Evolutionary conservation across 2,888 invertebrate species (phyloP), one percentile per base, ranked within the genome.

Genomic region (Leptothorax acervorum): DNA sequence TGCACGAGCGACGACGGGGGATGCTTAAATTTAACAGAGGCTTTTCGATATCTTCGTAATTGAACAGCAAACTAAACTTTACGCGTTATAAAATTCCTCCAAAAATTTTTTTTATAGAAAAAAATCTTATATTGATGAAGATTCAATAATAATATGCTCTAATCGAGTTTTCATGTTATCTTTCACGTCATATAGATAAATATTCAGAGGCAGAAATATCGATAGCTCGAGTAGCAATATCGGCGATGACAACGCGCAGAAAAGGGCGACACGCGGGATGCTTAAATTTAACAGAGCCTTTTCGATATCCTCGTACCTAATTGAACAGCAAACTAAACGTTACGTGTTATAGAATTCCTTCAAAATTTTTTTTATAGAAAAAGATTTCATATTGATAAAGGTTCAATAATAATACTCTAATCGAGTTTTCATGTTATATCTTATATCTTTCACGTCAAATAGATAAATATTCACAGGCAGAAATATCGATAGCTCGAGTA

Each of bases 191-290:
- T 23, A 23, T 23, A 23, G 23, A 11, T 28, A 42, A 28, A 62
- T 74, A 74, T 35, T 74, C 12, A 60, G 31, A 35, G 5, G 60
- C 15, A n/a, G 45, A 62, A n/a, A 8, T 60, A 42, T 73, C 57
- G 42, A n/a, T 55, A 42, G 23, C 18, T 35, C 51, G 23, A 31
- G 45, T 23, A 15, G 48, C 15, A 35, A 23, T 75, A 35, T 75
- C 48, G n/a, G 31, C 31, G 55, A 62, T 62, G 62, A 62, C 31
- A 63, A 45, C 15, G 31, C n/a, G 0, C 15, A 18, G 39, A 53
- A 68, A 66, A n/a, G 23, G 68, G 57, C 42, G 62, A 87, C 65
- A 23, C 23, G 23, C 23, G 23, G 79, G 42, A 48, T 71, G 35
- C 3, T 63, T 48, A n/a, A 42, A 57, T 57, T 42, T n/a, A 35